Base-by-base conservation (phyloP, 2,888 invertebrate species). In the Operophtera brumata region DNA sequence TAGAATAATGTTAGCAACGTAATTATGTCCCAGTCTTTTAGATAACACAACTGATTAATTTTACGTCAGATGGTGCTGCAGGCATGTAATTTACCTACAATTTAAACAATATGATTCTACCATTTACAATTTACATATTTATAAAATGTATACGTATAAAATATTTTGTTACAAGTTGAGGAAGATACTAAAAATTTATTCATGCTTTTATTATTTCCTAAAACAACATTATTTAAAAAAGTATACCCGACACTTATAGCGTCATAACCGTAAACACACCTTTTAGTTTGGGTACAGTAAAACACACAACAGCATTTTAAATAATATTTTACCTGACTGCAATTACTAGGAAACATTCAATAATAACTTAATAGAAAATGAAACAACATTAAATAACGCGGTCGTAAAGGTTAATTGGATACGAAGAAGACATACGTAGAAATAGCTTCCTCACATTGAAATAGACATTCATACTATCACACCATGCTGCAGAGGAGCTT, bases 401-500 rank as follows among this genome's bases (percentile, higher is more conserved):
- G 30, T 40, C 39, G 35, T 45, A 37, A 49, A 47, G 50, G 47
- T 57, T 54, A 48, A 51, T 58, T 51, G 44, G 8, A 44, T 12
- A 35, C 37, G 10, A 40, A 54, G 14, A 14, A 52, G 32, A 34
- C 9, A 10, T 30, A 48, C 36, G 26, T 3, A 36, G 37, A 9
- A 37, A 60, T 26, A 37, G 47, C 48, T 51, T 46, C 58, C 44
- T 47, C 52, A 57, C 61, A 49, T 61, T 59, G 52, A 64, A 59
- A 61, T 58, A 62, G 57, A 59, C 58, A 59, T 66, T 42, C 13
- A 48, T 42, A 42, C 14, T 57, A 55, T 52, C 54, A 64, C 64
- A 63, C 60, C 47, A 52, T 49, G 58, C 66, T 65, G 71, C 62
- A 64, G 69, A 65, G 67, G 71, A 75, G 68, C 69, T 70, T 65